These are phyloP conservation scores for Anticlea derivata DNA, from an alignment of 2,888 invertebrate species.

Conservation along the genomic window DNA sequence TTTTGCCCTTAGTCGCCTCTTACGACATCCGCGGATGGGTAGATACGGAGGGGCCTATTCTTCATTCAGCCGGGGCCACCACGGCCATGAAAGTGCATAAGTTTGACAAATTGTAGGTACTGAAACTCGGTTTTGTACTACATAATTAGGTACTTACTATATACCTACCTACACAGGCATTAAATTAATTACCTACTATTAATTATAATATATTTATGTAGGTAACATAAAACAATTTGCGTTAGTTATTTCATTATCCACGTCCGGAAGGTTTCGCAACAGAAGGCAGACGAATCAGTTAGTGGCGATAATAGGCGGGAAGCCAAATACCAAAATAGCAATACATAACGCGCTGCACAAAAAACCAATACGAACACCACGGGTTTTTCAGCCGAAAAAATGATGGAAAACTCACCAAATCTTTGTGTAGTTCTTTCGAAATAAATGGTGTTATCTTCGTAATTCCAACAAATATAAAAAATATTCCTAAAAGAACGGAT, in stretches of 20 bases:
- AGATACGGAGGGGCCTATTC: no score
- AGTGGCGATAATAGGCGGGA: constrained; percentile 76
- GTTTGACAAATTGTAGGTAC: no score
- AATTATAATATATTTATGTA: no score
- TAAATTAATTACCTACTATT: no score
- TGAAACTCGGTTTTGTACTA: no score
- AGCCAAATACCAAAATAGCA: constrained; percentile 82
- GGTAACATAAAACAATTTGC: no score
- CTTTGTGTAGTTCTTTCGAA: constrained; percentile 97
- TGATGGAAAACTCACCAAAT: constrained; percentile 89
- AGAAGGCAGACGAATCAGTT: constrained; percentile 63
- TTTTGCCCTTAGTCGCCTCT: no score
- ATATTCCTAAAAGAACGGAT: constrained; percentile 95
- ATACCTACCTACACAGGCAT: no score
- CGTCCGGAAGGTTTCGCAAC: constrained; percentile 31
- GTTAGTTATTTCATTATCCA: not conserved
- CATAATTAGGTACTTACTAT: no score
- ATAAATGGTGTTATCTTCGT: constrained; percentile 96
- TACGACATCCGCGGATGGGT: no score
- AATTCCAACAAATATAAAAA: constrained; percentile 97
- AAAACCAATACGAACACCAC: constrained; percentile 65
- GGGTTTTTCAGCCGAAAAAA: constrained; percentile 56
- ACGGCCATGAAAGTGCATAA: no score
- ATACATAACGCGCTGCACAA: constrained; percentile 67
- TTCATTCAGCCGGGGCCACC: no score